Percentiles rank a stretch among this genome's conserved stretches.
Evolutionary conservation across 2,797 vertebrate species (phyloP).

Genomic region (Sibirionetta formosa): DNA sequence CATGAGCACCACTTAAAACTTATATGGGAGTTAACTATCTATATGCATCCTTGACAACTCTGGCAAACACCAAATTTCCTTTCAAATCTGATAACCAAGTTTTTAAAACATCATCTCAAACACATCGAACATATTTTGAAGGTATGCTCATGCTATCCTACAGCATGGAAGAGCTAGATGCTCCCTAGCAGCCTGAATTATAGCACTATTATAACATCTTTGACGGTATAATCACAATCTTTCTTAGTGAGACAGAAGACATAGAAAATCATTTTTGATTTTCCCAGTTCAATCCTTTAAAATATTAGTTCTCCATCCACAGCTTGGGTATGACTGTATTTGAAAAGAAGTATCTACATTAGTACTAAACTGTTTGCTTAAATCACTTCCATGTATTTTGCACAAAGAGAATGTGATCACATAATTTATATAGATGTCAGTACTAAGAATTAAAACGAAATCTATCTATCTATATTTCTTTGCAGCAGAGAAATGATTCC

Average conservation of each 20-base stretch:
- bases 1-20: background rate
- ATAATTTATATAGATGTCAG: background rate
- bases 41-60: background rate
- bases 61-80: background rate
- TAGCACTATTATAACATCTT: background rate
- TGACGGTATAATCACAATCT: background rate
- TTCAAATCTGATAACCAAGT: background rate
- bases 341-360: background rate
- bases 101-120: background rate
- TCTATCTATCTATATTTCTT: background rate
- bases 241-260: background rate
- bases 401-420: background rate
- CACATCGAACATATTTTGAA: background rate
- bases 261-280: background rate
- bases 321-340: background rate
- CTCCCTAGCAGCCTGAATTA: background rate
- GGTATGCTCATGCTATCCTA: background rate
- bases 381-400: background rate
- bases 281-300: background rate
- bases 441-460: background rate
- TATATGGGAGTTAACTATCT: background rate
- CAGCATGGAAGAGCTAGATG: background rate
- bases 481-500: background rate
- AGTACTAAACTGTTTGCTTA: background rate
- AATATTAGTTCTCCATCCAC: background rate